Evolutionary conservation across 2,888 invertebrate species (phyloP).

Genomic region (Cataglyphis altisquamis): DNA sequence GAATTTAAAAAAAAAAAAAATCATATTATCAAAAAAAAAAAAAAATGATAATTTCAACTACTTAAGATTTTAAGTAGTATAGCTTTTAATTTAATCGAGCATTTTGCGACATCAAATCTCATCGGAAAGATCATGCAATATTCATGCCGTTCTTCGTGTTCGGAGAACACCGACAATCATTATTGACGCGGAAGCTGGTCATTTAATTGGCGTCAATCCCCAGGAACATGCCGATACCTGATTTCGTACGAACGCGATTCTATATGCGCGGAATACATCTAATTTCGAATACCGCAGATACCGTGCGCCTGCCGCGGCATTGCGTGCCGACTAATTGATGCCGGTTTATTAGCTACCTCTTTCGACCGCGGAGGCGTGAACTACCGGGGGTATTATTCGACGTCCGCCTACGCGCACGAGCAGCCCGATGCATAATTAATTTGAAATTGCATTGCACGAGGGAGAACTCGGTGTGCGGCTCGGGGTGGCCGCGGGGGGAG

Average conservation of each 20-base stretch:
- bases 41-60: background rate
- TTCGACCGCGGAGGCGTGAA: conserved; percentile 79
- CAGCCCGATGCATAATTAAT: conserved; percentile 75
- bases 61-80: background rate
- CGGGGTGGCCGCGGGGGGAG: conserved; percentile 39
- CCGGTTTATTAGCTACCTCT: conserved; percentile 84
- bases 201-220: conserved; percentile 66
- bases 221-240: conserved; percentile 62
- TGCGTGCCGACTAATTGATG: conserved; percentile 84
- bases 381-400: conserved; percentile 79
- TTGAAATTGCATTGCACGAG: conserved; percentile 71
- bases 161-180: conserved; percentile 1
- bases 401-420: conserved; percentile 68
- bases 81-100: background rate
- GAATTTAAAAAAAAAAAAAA: background rate
- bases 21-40: background rate
- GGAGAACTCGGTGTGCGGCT: conserved; percentile 17
- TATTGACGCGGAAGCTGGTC: conserved; percentile 55
- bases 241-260: conserved; percentile 50
- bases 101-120: background rate
- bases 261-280: conserved; percentile 44
- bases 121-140: background rate
- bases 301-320: conserved; percentile 68
- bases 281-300: conserved; percentile 73
- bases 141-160: background rate